Conservation (phyloP, 2,888 invertebrate species). For the Caprella mutica region DNA sequence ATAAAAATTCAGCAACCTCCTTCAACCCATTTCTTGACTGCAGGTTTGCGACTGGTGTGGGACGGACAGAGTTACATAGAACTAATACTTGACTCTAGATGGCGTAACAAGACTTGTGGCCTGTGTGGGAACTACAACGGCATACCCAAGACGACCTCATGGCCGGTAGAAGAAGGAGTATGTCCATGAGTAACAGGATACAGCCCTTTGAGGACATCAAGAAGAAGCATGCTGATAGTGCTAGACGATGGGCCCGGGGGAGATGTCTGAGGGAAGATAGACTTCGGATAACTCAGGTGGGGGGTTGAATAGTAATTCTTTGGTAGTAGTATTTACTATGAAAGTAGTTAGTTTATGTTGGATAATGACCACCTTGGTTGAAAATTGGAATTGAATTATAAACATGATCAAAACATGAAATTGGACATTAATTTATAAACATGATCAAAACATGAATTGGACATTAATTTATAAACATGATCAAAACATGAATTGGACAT, state of each 20-base stretch:
- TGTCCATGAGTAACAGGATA: conserved; percentile 48
- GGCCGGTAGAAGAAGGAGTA: conserved; percentile 68
- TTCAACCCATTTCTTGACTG: not conserved
- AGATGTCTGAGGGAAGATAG: not conserved
- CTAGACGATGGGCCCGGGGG: not conserved
- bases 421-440: no score
- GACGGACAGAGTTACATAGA: conserved; percentile 87
- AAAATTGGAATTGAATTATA: no score
- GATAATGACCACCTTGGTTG: no score
- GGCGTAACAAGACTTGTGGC: conserved; percentile 71
- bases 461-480: no score
- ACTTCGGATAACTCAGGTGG: no score
- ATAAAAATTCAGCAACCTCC: not conserved
- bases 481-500: no score
- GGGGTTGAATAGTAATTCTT: no score
- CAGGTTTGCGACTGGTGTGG: conserved; percentile 75
- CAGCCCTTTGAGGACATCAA: not conserved
- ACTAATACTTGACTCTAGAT: conserved; percentile 57
- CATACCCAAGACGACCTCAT: conserved; percentile 54
- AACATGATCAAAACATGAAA: no score
- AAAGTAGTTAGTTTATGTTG: no score
- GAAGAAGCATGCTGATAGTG: not conserved
- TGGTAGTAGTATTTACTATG: no score
- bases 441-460: no score
- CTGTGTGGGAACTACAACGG: conserved; percentile 91